A percentile compares a stretch with the other conserved stretches of the same genome.
Conservation (phyloP, 2,797 vertebrate genomes). For the Lacerta bilineata region DNA sequence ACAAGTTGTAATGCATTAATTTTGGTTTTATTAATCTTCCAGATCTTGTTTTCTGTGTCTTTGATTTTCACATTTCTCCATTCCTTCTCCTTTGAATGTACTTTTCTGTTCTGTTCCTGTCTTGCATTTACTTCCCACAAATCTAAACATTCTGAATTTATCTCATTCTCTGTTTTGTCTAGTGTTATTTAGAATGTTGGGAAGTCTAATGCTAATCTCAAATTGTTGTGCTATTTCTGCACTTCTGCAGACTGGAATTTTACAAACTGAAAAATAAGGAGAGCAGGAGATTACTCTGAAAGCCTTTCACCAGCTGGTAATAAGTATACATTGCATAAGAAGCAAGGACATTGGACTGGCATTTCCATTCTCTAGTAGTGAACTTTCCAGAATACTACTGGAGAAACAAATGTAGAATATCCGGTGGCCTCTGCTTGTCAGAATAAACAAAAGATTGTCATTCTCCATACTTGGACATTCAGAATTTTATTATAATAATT, state of each 20-base stretch:
- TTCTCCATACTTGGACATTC: background rate
- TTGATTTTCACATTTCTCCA: background rate
- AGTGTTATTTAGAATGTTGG: background rate
- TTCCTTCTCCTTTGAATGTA: background rate
- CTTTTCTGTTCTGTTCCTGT: conserved; percentile 1
- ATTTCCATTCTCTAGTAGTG: background rate
- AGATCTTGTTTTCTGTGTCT: background rate
- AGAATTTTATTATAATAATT: background rate
- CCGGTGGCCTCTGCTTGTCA: background rate
- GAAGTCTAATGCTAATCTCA: background rate
- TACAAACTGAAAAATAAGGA: conserved; percentile 6
- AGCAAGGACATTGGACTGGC: background rate
- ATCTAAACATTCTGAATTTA: background rate
- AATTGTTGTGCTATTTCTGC: background rate
- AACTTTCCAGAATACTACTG: conserved; percentile 2
- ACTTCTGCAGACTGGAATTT: background rate
- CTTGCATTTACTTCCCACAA: background rate
- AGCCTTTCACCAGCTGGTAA: conserved; percentile 22
- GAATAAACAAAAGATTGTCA: background rate
- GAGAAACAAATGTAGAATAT: background rate
- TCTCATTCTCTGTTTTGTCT: background rate
- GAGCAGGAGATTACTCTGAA: background rate
- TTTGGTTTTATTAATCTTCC: background rate
- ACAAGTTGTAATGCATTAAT: background rate
- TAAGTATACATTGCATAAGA: conserved; percentile 7